phyloP scores from a whole-genome alignment of 2,888 invertebrate genomes.

The Aphrophora alni region DNA sequence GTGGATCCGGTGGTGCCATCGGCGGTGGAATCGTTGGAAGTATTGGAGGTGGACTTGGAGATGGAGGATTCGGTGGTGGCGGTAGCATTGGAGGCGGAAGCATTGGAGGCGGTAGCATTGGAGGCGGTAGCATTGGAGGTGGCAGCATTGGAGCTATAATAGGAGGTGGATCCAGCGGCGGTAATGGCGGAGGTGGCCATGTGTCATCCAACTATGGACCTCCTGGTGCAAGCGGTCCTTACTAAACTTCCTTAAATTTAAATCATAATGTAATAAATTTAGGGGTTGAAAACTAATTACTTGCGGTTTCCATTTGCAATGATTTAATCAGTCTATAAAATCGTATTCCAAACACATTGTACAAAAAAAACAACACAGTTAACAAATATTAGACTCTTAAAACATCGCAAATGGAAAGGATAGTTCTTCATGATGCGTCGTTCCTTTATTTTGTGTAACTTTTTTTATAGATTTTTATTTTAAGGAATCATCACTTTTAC shows the following conservation, averaged over 20 bases:
- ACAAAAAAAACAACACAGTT: background rate
- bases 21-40: slow-evolving; percentile 54
- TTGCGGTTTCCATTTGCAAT: background rate
- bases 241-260: slow-evolving; percentile 41
- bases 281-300: background rate
- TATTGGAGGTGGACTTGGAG: slow-evolving; percentile 52
- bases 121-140: slow-evolving; percentile 33
- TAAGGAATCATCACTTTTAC: no score
- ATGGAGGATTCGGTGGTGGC: slow-evolving; percentile 54
- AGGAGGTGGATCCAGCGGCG: background rate
- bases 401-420: no score
- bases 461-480: no score
- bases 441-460: no score
- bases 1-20: slow-evolving; percentile 56
- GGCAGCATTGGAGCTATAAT: slow-evolving; percentile 10
- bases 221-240: slow-evolving; percentile 51
- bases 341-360: background rate
- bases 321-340: background rate
- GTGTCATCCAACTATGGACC: slow-evolving; percentile 51
- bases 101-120: slow-evolving; percentile 49
- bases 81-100: slow-evolving; percentile 52
- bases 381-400: no score
- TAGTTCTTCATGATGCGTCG: no score
- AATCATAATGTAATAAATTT: background rate
- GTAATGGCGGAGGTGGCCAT: slow-evolving; percentile 40